phyloP scores from a whole-genome alignment of 2,113 vertebrate species.

The Sinocyclocheilus maitianheensis region DNA sequence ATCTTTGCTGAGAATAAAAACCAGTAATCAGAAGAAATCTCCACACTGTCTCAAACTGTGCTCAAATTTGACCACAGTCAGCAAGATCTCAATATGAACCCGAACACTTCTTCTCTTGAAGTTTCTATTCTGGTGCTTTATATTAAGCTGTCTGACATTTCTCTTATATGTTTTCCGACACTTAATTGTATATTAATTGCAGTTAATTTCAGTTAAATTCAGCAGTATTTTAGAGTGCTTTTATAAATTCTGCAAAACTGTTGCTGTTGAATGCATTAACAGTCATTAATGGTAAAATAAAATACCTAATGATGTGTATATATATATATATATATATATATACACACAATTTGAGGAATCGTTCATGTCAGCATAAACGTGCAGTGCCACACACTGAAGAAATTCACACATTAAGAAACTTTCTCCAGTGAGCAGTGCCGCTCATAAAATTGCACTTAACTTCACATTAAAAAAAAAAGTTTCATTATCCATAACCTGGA shows the following conservation, averaged over 20 bases:
- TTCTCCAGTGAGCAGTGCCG: neutral
- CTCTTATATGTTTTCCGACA: no score
- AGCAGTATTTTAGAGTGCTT: no score
- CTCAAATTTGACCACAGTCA: neutral
- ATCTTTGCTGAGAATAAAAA: neutral
- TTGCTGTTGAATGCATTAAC: no score
- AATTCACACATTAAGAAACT: neutral
- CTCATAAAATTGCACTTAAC: no score
- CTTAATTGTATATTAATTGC: no score
- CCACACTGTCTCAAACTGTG: neutral
- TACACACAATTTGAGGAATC: neutral
- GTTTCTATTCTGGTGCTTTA: neutral
- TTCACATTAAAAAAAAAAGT: neutral
- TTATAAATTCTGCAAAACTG: no score
- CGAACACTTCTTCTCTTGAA: neutral
- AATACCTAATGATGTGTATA: no score
- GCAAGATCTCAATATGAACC: neutral
- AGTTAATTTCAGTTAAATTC: no score
- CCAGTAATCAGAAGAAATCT: neutral
- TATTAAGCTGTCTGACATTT: neutral
- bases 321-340: no score
- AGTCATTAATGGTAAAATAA: no score
- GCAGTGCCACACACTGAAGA: neutral
- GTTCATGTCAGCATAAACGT: neutral
- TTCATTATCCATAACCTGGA: neutral